A percentile compares a stretch with the other conserved stretches of the same genome.
phyloP scores from a whole-genome alignment of 2,888 invertebrate genomes.

The Hybos culiciformis region DNA sequence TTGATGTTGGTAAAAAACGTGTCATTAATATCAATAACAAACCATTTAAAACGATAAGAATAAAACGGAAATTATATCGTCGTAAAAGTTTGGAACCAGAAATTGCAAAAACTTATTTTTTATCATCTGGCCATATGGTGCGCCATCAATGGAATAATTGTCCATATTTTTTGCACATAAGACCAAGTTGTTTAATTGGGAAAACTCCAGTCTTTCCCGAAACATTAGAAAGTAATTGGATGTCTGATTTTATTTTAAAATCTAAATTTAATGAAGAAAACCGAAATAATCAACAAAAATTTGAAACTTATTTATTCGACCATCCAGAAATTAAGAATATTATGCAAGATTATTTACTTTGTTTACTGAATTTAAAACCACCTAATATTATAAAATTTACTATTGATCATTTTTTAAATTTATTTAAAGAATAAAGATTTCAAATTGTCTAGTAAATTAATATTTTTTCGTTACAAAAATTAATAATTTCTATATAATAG shows the following conservation, averaged over 20 bases:
- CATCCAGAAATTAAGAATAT: conserved; percentile 10
- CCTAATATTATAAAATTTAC: conserved; percentile 10
- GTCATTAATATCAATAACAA: conserved; percentile 5
- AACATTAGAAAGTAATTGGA: conserved; percentile 9
- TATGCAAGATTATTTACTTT: conserved; percentile 11
- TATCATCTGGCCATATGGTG: conserved; percentile 9
- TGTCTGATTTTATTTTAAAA: conserved; percentile 7
- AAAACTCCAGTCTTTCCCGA: too few species aligned
- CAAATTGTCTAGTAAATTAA: too few species aligned
- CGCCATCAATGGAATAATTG: conserved; percentile 9
- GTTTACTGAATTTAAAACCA: conserved; percentile 10
- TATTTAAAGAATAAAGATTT: conserved; percentile 6
- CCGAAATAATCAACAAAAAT: conserved; percentile 4
- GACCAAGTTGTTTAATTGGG: not conserved
- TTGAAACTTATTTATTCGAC: conserved; percentile 7
- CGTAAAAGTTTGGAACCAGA: conserved; percentile 4
- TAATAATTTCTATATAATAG: too few species aligned
- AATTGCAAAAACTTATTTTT: conserved; percentile 10
- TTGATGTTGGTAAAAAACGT: conserved; percentile 8
- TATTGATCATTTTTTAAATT: conserved; percentile 11
- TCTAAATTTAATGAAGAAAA: conserved; percentile 11
- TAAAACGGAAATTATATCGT: conserved; percentile 6
- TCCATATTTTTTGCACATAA: conserved; percentile 9
- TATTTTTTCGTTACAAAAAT: too few species aligned
- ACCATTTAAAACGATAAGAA: conserved; percentile 6